phyloP scores from a whole-genome alignment of 2,888 invertebrate genomes.

The Blastobasis lacticolella region DNA sequence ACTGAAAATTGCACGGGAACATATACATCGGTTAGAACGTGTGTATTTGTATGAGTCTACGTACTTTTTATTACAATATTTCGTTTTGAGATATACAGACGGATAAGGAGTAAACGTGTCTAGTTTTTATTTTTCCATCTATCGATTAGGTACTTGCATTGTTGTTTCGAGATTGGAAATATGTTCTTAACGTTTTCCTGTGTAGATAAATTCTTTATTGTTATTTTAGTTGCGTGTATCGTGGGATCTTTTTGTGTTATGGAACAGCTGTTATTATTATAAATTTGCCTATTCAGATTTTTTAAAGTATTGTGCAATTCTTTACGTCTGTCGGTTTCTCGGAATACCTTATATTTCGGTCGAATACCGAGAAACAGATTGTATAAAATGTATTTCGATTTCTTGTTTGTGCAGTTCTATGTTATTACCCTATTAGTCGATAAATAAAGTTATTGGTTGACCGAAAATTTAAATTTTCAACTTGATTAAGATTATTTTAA shows the following conservation, averaged over 20 bases:
- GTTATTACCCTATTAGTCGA: too few species aligned
- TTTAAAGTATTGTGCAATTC: neutral
- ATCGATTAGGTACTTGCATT: conserved; percentile 40
- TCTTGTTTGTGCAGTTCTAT: too few species aligned
- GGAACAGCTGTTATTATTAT: conserved; percentile 18
- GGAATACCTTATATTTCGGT: too few species aligned
- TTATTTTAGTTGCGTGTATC: conserved; percentile 30
- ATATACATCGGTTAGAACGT: conserved; percentile 4
- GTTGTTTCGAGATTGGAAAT: conserved; percentile 46
- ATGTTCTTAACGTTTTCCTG: conserved; percentile 49
- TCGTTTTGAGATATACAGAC: conserved; percentile 52
- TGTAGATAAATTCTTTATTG: conserved; percentile 42
- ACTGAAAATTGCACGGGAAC: too few species aligned
- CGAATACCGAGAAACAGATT: too few species aligned
- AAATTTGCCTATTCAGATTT: conserved; percentile 14
- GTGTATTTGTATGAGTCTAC: conserved; percentile 24
- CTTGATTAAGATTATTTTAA: too few species aligned
- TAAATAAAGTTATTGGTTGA: too few species aligned
- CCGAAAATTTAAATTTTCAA: too few species aligned
- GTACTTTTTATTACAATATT: conserved; percentile 62
- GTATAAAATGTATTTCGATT: too few species aligned
- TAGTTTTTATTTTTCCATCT: conserved; percentile 37
- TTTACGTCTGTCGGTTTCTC: too few species aligned
- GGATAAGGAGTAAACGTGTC: conserved; percentile 49
- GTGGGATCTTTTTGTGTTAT: conserved; percentile 36